Base-by-base conservation (phyloP, 2,888 invertebrate species). In the Tiphia femorata region DNA sequence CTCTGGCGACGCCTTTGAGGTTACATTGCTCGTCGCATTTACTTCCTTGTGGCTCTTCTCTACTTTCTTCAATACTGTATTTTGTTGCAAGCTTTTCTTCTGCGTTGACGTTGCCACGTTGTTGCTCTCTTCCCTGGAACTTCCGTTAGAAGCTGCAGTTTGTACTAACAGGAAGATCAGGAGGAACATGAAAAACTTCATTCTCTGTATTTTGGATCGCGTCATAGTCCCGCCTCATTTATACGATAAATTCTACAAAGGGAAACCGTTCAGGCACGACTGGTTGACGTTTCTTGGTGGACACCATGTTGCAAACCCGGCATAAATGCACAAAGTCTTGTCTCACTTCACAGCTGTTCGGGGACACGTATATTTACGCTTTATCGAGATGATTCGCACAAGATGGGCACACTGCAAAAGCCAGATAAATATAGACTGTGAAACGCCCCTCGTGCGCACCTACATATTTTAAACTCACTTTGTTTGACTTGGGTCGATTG, bases 161-260 rank as follows among this genome's bases (percentile, higher is more conserved):
- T 70, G 70, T 10, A 58, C 64, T 8, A 73, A 38, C 21, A 76
- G 38, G 49, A 73, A 68, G 47, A 72, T 75, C 41, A 67, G 60
- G 42, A 77, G 62, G 44, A 75, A 70, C 38, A 74, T 33, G 47
- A 67, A 70, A 56, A 67, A 67, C 29, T 70, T 64, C 43, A 71
- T 72, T 42, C 59, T 72, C 41, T 67, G 65, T 43, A 71, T 76
- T 65, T 66, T 74, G 33, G 61, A 67, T 25, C 58, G 70, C 56
- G 66, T 73, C 77, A 77, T 77, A 52, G 44, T 67, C 33, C 38
- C 35, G 42, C 52, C 54, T 52, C 75, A 73, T 73, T 64, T 56
- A 65, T 64, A 35, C 53, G 51, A 40, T 30, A 4, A 6, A 25
- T 42, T 19, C 35, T 49, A 64, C 12, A 49, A 42, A 37, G 43